These are phyloP conservation scores for Atopsyche davidsoni DNA, from an alignment of 1,140 invertebrate species.

Conservation along the genomic window DNA sequence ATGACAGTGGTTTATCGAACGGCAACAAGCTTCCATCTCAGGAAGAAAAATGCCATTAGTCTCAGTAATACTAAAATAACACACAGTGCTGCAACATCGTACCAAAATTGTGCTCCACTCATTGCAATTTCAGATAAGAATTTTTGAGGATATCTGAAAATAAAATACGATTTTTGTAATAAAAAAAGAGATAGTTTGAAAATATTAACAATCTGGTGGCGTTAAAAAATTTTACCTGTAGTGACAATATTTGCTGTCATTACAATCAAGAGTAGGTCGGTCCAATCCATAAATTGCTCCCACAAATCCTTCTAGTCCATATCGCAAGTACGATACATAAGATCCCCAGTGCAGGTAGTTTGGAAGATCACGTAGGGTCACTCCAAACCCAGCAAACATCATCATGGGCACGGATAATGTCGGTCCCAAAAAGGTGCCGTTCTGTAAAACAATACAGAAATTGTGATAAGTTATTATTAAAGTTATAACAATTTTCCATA, in stretches of 20 bases:
- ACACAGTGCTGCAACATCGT: conserved; percentile 69
- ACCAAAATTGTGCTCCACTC: conserved; percentile 73
- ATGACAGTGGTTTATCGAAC: conserved; percentile 61
- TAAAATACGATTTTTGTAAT: conserved; percentile 10
- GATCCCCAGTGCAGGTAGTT: conserved; percentile 79
- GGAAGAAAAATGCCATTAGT: conserved; percentile 67
- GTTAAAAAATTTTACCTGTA: conserved; percentile 50
- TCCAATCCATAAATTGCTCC: conserved; percentile 77
- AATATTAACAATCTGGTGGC: background rate
- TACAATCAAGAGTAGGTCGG: conserved; percentile 58
- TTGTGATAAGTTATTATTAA: background rate
- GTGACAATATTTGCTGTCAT: conserved; percentile 62
- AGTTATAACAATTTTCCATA: background rate
- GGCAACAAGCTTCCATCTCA: conserved; percentile 70
- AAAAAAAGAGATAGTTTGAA: no score
- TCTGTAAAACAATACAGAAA: conserved; percentile 45
- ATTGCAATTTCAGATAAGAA: conserved; percentile 77
- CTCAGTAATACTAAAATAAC: conserved; percentile 67
- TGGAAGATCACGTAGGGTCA: conserved; percentile 69
- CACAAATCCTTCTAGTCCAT: conserved; percentile 79
- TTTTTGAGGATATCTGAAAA: conserved; percentile 57
- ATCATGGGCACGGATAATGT: conserved; percentile 74
- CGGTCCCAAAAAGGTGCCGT: conserved; percentile 76
- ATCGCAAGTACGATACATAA: conserved; percentile 81
- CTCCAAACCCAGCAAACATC: conserved; percentile 83